Conservation (phyloP, 2,113 vertebrate genomes). For the Amphiprion ocellaris region DNA sequence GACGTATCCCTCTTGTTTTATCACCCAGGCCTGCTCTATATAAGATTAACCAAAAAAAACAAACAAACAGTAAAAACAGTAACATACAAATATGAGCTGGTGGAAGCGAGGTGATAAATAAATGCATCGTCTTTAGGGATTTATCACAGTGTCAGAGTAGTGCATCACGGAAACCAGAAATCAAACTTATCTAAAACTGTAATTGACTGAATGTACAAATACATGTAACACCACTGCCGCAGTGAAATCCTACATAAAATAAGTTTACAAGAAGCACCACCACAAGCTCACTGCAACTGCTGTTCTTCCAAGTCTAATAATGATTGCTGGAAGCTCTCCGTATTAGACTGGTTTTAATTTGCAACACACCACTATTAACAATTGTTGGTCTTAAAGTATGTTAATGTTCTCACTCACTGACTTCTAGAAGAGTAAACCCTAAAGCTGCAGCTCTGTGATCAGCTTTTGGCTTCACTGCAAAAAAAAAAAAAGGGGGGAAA, state of each 20-base stretch:
- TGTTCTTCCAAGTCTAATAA: constrained; percentile 9
- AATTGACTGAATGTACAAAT: constrained; percentile 6
- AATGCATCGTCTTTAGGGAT: no score
- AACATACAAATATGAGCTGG: no score
- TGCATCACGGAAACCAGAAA: constrained; percentile 8
- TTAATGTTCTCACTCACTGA: constrained; percentile 21
- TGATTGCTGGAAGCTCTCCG: neutral
- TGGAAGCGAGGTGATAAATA: no score
- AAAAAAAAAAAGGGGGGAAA: constrained; percentile 13
- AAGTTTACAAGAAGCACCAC: neutral
- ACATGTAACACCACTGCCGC: neutral
- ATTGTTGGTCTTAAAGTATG: constrained; percentile 3
- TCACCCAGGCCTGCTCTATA: no score
- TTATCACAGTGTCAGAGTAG: neutral
- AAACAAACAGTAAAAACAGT: neutral
- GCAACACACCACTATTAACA: constrained; percentile 27
- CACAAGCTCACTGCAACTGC: neutral
- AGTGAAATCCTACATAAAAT: neutral
- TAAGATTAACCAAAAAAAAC: no score
- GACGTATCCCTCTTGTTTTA: no score
- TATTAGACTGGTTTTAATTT: constrained; percentile 24
- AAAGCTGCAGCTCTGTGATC: constrained; percentile 17
- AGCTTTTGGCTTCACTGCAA: constrained; percentile 16
- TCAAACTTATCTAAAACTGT: neutral
- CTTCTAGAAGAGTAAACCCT: constrained; percentile 28